phyloP scores from a whole-genome alignment of 1,140 invertebrate genomes.

The Drosophila kikkawai region DNA sequence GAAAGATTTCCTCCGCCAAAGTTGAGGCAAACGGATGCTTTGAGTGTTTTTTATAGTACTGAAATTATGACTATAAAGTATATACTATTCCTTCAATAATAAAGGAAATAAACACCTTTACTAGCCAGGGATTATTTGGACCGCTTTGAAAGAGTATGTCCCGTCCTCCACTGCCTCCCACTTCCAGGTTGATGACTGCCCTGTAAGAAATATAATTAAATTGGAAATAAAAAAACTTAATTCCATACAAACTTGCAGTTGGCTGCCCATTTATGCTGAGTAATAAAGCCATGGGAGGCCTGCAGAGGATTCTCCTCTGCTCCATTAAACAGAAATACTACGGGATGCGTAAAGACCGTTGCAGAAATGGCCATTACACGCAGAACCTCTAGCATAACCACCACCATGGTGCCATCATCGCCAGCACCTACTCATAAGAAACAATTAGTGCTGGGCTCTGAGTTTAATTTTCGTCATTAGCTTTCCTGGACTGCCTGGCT shows the following conservation, averaged over 20 bases:
- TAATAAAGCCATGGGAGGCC: conserved; percentile 92
- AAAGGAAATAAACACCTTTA: conserved; percentile 87
- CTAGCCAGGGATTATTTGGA: conserved; percentile 95
- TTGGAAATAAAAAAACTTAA: conserved; percentile 87
- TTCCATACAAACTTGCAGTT: conserved; percentile 83
- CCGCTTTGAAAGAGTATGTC: conserved; percentile 98
- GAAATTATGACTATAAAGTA: conserved; percentile 80
- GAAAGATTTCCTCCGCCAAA: conserved; percentile 93
- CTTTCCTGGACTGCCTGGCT: conserved; percentile 90
- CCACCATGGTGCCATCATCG: conserved; percentile 93
- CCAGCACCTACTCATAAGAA: conserved; percentile 85
- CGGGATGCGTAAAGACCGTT: conserved; percentile 54
- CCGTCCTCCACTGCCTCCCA: conserved; percentile 95
- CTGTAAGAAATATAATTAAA: conserved; percentile 63
- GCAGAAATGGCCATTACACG: conserved; percentile 59
- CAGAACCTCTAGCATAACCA: conserved; percentile 95
- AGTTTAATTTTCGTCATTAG: not conserved
- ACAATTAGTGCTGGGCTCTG: not conserved
- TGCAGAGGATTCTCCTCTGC: conserved; percentile 88
- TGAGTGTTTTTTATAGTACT: conserved; percentile 92
- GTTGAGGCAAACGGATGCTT: conserved; percentile 93
- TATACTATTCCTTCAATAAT: conserved; percentile 85
- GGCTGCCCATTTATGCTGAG: conserved; percentile 90
- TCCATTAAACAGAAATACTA: conserved; percentile 95
- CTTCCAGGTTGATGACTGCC: conserved; percentile 97